phyloP scores from a whole-genome alignment of 2,113 vertebrate species.

The Spheniscus mendiculus region DNA sequence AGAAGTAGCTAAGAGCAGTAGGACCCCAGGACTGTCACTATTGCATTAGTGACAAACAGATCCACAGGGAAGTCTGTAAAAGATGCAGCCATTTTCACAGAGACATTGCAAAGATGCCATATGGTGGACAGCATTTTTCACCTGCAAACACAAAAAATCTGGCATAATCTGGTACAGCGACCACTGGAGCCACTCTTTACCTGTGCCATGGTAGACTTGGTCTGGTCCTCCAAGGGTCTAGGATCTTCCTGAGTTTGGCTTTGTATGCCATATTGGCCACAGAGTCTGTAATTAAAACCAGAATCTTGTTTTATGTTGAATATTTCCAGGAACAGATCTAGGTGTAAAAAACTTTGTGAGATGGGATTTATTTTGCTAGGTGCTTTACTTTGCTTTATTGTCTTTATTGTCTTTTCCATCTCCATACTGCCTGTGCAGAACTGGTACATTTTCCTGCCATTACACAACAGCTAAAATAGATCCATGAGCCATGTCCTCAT shows the following conservation, averaged over 20 bases:
- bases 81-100: not conserved
- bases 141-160: not conserved
- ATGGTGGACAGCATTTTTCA: not conserved
- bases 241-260: not conserved
- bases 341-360: not conserved
- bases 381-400: not conserved
- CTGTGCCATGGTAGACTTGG: not conserved
- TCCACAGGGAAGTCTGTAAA: not conserved
- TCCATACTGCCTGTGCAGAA: not conserved
- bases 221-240: not conserved
- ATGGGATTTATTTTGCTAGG: not conserved
- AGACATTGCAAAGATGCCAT: not conserved
- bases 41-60: not conserved
- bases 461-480: not conserved
- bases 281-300: not conserved
- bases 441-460: not conserved
- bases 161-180: not conserved
- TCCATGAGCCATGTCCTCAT: not conserved
- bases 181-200: not conserved
- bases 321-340: not conserved
- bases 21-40: not conserved
- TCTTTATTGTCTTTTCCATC: not conserved
- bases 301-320: not conserved
- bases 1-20: slow-evolving; percentile 6
- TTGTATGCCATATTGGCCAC: not conserved